Conservation (phyloP, 1,140 invertebrate species). For the Temnothorax curvispinosus region DNA sequence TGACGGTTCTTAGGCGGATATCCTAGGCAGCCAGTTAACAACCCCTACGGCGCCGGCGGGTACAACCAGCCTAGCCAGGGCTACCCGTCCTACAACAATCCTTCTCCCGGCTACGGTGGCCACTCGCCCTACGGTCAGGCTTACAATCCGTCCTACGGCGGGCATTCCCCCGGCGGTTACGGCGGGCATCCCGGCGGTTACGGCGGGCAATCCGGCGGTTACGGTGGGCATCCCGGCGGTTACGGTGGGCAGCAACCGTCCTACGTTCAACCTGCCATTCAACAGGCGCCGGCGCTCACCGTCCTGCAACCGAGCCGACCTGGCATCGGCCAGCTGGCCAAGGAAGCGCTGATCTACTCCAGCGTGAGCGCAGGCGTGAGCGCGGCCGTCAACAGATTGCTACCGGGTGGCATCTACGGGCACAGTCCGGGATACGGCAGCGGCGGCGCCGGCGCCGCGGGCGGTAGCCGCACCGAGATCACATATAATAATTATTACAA, state of each 20-base stretch:
- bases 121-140: slow-evolving; percentile 35
- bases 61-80: slow-evolving; percentile 16
- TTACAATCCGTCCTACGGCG: slow-evolving; percentile 62
- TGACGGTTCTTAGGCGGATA: slow-evolving; percentile 67
- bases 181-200: slow-evolving; percentile 26
- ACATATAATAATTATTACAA: slow-evolving; percentile 85
- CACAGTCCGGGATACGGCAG: slow-evolving; percentile 62
- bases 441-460: slow-evolving; percentile 5
- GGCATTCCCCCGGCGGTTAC: slow-evolving; percentile 22
- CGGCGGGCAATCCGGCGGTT: slow-evolving; percentile 29
- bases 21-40: slow-evolving; percentile 63
- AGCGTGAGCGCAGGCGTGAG: slow-evolving; percentile 83
- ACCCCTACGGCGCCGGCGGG: slow-evolving; percentile 47
- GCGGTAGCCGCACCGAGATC: slow-evolving; percentile 78
- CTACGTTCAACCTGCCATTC: slow-evolving; percentile 73
- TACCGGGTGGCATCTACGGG: slow-evolving; percentile 84
- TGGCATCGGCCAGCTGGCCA: slow-evolving; percentile 84
- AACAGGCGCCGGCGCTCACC: slow-evolving; percentile 76
- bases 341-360: slow-evolving; percentile 84
- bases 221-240: slow-evolving; percentile 14
- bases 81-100: slow-evolving; percentile 35
- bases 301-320: slow-evolving; percentile 77
- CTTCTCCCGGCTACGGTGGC: slow-evolving; percentile 19
- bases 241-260: slow-evolving; percentile 56
- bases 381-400: slow-evolving; percentile 81